Percentiles rank a stretch among this genome's conserved stretches.
Evolutionary conservation across 2,888 invertebrate species (phyloP).

Genomic region (Microdon myrmicae): DNA sequence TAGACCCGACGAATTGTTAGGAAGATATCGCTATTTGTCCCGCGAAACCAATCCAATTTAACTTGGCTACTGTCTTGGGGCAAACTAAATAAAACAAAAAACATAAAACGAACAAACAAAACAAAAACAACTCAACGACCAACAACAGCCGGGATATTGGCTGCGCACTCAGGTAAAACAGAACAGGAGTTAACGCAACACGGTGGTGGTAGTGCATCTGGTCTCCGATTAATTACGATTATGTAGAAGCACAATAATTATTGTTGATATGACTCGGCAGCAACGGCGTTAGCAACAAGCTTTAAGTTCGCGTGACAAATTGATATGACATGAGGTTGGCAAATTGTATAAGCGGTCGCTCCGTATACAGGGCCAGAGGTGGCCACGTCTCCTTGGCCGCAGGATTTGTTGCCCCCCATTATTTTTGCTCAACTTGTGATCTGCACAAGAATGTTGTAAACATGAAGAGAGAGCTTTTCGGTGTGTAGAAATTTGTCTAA

Average conservation of each 20-base stretch:
- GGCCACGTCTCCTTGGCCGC: no score
- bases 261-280: slow-evolving; percentile 44
- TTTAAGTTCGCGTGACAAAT: slow-evolving; percentile 50
- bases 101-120: no score
- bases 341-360: slow-evolving; percentile 36
- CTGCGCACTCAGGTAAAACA: background rate
- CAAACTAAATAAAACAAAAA: no score
- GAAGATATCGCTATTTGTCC: slow-evolving; percentile 8
- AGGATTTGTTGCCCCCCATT: background rate
- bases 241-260: slow-evolving; percentile 51
- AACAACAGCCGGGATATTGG: slow-evolving; percentile 2
- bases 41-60: slow-evolving; percentile 18
- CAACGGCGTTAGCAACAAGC: slow-evolving; percentile 32
- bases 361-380: slow-evolving; percentile 23
- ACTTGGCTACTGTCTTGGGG: slow-evolving; percentile 26
- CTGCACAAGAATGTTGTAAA: slow-evolving; percentile 39
- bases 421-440: slow-evolving; percentile 32
- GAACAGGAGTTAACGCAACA: slow-evolving; percentile 3
- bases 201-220: slow-evolving; percentile 18
- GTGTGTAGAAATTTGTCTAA: slow-evolving; percentile 25
- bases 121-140: slow-evolving; percentile 30
- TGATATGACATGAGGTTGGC: slow-evolving; percentile 50
- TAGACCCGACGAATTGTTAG: slow-evolving; percentile 1
- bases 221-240: slow-evolving; percentile 44
- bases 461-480: slow-evolving; percentile 33